A percentile compares a stretch with the other conserved stretches of the same genome.
These are phyloP conservation scores for Sinocyclocheilus grahami DNA, from an alignment of 2,113 vertebrate genomes.

Conservation along the genomic window DNA sequence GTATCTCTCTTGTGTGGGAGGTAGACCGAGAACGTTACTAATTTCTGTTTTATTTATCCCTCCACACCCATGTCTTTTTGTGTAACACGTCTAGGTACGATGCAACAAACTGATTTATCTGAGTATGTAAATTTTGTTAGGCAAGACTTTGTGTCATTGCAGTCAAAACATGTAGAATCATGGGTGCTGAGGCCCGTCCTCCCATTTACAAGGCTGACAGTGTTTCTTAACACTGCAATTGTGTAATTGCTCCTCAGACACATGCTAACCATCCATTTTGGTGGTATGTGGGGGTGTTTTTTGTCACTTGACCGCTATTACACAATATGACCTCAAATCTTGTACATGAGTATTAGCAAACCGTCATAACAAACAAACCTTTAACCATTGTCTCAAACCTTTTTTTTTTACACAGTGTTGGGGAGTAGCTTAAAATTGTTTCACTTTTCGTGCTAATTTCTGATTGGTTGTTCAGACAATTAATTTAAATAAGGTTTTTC, in stretches of 20 bases:
- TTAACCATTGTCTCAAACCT: neutral
- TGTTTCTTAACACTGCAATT: slow-evolving; percentile 48
- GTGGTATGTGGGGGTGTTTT: slow-evolving; percentile 16
- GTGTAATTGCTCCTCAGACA: slow-evolving; percentile 38
- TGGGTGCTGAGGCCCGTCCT: neutral
- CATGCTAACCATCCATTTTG: slow-evolving; percentile 30
- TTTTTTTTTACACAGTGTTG: neutral
- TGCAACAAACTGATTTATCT: neutral
- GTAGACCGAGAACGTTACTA: slow-evolving; percentile 30
- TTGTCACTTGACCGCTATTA: slow-evolving; percentile 31
- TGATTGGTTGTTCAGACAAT: neutral
- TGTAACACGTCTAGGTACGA: neutral
- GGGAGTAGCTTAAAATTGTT: neutral
- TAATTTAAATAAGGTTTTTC: no score
- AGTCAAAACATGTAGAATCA: neutral
- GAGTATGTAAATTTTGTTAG: neutral
- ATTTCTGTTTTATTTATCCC: slow-evolving; percentile 16
- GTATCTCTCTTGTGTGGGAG: slow-evolving; percentile 36
- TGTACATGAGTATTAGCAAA: neutral
- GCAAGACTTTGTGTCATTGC: neutral
- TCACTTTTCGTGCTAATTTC: neutral
- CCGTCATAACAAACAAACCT: slow-evolving; percentile 33
- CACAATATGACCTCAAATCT: slow-evolving; percentile 44
- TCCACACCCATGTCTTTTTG: slow-evolving; percentile 19
- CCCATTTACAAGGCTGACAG: slow-evolving; percentile 44